These are phyloP conservation scores for Sciurus carolinensis DNA, from an alignment of 2,797 vertebrate species.

Conservation along the genomic window DNA sequence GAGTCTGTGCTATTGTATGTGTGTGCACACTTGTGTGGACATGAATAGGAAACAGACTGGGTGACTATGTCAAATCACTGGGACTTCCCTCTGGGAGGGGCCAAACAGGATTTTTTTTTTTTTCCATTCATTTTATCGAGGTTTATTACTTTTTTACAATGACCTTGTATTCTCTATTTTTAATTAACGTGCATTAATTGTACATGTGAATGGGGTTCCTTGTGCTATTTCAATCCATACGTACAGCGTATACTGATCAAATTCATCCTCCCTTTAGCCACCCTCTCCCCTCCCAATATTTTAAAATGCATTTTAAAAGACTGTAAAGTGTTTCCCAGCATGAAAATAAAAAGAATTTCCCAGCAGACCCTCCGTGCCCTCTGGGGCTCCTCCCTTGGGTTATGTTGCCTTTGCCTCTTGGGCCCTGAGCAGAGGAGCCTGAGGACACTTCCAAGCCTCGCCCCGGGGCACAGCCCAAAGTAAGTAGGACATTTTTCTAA, in stretches of 20 bases:
- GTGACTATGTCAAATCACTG: not conserved
- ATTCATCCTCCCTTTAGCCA: not conserved
- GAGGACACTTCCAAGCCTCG: not conserved
- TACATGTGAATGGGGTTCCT: not conserved
- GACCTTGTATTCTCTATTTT: constrained; percentile 4
- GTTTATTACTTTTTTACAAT: not conserved
- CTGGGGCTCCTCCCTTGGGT: not conserved
- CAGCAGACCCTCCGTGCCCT: not conserved
- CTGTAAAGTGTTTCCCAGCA: constrained; percentile 40
- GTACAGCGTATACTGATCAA: not conserved
- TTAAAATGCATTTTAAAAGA: constrained; percentile 47
- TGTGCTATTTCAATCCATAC: not conserved
- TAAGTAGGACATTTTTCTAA: constrained; percentile 56
- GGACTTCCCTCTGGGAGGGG: not conserved
- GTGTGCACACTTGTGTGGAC: not conserved
- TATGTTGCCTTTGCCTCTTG: not conserved
- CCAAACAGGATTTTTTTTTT: not conserved
- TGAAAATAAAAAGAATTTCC: constrained; percentile 50
- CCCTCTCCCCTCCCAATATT: not conserved
- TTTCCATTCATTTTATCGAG: not conserved
- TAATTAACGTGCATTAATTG: not conserved
- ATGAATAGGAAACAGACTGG: not conserved
- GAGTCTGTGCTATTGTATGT: not conserved
- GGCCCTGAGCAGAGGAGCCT: not conserved
- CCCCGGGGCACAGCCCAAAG: constrained; percentile 32